Percentiles rank a stretch among this genome's conserved stretches.
phyloP scores from a whole-genome alignment of 2,797 vertebrate genomes.

The Enteromius viviparus region DNA sequence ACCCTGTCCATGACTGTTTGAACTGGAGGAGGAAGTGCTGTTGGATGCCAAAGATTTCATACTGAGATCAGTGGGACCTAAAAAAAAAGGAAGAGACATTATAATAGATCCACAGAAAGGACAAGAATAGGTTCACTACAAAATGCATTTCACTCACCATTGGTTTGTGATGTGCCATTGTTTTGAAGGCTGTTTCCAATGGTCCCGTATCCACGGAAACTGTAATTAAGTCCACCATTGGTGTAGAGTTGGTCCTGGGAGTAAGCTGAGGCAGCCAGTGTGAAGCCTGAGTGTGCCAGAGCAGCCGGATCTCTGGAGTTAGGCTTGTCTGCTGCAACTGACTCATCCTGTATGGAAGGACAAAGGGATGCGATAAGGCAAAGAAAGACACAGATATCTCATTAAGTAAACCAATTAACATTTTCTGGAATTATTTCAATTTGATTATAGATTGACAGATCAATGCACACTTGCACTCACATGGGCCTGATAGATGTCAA shows the following conservation, averaged over 20 bases:
- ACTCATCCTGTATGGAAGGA: constrained; percentile 82
- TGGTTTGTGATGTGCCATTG: constrained; percentile 87
- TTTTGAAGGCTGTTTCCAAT: constrained; percentile 85
- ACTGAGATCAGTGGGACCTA: constrained; percentile 98
- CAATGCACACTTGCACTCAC: constrained; percentile 64
- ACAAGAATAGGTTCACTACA: neutral
- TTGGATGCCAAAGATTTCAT: constrained; percentile 92
- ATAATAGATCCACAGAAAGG: constrained; percentile 28
- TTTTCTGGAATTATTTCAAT: neutral
- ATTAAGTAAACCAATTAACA: neutral
- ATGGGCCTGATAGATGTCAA: constrained; percentile 89
- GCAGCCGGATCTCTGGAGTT: constrained; percentile 83
- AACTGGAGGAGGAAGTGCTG: constrained; percentile 82
- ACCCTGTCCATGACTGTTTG: constrained; percentile 88
- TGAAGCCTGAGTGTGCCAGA: constrained; percentile 86
- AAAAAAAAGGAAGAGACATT: constrained; percentile 62
- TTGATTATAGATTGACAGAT: neutral
- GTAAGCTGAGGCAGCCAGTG: constrained; percentile 90
- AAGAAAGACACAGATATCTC: neutral
- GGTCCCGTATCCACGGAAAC: constrained; percentile 89
- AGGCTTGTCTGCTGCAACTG: constrained; percentile 84
- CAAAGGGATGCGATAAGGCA: neutral
- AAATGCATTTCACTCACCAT: constrained; percentile 77
- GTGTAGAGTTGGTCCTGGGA: constrained; percentile 95
- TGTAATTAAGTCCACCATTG: constrained; percentile 97